These are phyloP conservation scores for Leucophenga montana DNA, from an alignment of 2,888 invertebrate species.

Conservation along the genomic window DNA sequence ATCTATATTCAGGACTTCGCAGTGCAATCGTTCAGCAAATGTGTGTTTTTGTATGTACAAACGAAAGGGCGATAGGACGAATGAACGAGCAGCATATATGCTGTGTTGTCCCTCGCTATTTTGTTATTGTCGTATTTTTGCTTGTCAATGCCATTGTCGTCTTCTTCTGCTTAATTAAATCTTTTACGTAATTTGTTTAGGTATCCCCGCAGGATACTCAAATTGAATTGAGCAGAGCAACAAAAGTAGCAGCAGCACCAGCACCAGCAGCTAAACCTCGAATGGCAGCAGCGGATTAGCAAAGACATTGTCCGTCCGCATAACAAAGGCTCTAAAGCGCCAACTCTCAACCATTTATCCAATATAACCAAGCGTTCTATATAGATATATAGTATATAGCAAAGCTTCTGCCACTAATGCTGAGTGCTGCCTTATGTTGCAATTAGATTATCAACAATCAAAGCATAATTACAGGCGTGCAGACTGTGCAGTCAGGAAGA, in stretches of 20 bases:
- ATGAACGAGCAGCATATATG: too few species aligned
- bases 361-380: neutral
- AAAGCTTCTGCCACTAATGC: neutral
- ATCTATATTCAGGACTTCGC: neutral
- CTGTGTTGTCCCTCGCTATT: too few species aligned
- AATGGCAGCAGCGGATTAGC: neutral
- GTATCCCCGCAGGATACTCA: constrained; percentile 51
- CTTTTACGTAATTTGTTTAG: constrained; percentile 65
- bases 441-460: constrained; percentile 24
- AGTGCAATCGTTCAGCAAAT: too few species aligned
- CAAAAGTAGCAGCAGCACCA: constrained; percentile 57
- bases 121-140: too few species aligned
- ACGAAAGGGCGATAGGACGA: too few species aligned
- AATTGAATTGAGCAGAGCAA: constrained; percentile 49
- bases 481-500: neutral
- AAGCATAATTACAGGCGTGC: constrained; percentile 15
- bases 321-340: neutral
- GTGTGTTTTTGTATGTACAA: too few species aligned
- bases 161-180: constrained; percentile 59
- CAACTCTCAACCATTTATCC: neutral
- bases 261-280: constrained; percentile 48
- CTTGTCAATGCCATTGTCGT: neutral
- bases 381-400: too few species aligned
- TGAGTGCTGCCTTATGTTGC: neutral
- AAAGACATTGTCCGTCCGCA: too few species aligned